A percentile compares a stretch with the other conserved stretches of the same genome.
Evolutionary conservation across 1,140 invertebrate species (phyloP).

Genomic region (Ostrea denselamellosa): DNA sequence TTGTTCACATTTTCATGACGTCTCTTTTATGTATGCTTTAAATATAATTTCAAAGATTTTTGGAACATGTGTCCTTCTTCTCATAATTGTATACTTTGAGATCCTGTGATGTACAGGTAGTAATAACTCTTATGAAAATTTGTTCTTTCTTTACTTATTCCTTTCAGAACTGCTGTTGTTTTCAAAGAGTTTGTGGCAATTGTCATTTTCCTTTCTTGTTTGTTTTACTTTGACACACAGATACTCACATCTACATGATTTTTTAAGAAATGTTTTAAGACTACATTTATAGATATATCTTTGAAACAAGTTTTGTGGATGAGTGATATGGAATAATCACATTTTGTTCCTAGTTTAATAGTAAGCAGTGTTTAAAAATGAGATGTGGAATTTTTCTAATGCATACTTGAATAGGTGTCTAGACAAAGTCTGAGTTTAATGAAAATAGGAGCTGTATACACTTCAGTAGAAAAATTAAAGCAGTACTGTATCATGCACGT

Average conservation of each 20-base stretch:
- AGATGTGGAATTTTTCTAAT: not conserved
- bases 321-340: not conserved
- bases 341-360: not conserved
- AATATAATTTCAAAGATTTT: not conserved
- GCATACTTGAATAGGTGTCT: conserved; percentile 20
- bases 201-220: not conserved
- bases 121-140: too few species aligned
- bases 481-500: not conserved
- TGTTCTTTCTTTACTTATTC: not conserved
- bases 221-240: too few species aligned
- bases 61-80: not conserved
- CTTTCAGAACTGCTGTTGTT: not conserved
- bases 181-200: not conserved
- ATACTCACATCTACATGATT: too few species aligned
- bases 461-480: not conserved
- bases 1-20: conserved; percentile 3
- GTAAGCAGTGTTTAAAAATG: not conserved
- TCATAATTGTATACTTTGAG: not conserved
- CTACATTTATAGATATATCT: too few species aligned
- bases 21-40: not conserved
- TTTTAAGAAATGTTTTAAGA: too few species aligned
- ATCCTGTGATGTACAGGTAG: too few species aligned
- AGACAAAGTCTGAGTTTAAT: conserved; percentile 8
- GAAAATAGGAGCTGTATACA: not conserved
- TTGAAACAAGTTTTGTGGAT: not conserved